Evolutionary conservation across 37 sponge, comb jelly and placozoan genomes (phyloP).

Genomic region (Cladorhizidae sp.): DNA sequence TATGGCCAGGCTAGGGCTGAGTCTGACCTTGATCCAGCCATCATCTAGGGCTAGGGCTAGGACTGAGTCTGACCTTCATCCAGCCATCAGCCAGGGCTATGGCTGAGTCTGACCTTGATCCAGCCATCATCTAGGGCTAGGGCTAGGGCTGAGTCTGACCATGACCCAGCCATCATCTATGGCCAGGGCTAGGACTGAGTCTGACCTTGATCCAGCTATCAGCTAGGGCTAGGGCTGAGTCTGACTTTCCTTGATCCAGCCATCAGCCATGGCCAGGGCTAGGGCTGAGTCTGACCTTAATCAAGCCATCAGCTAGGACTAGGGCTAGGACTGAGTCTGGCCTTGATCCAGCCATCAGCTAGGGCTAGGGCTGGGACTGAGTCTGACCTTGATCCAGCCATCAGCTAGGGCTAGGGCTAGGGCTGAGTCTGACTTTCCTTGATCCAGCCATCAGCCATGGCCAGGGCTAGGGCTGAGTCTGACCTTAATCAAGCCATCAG

Average conservation of each 20-base stretch:
- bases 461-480: not conserved
- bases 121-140: slow-evolving; percentile 82
- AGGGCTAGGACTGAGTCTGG: slow-evolving; percentile 6
- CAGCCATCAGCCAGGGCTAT: slow-evolving; percentile 83
- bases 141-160: slow-evolving; percentile 50
- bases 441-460: slow-evolving; percentile 86
- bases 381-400: slow-evolving; percentile 83
- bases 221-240: slow-evolving; percentile 45
- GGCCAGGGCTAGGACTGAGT: not conserved
- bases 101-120: slow-evolving; percentile 70
- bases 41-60: slow-evolving; percentile 78
- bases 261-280: slow-evolving; percentile 78
- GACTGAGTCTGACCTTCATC: slow-evolving; percentile 70
- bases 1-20: slow-evolving; percentile 26
- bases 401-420: slow-evolving; percentile 80
- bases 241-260: slow-evolving; percentile 86
- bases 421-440: slow-evolving; percentile 61
- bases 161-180: slow-evolving; percentile 88
- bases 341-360: slow-evolving; percentile 91
- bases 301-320: slow-evolving; percentile 89
- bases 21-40: slow-evolving; percentile 83
- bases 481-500: slow-evolving; percentile 90
- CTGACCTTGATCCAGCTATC: slow-evolving; percentile 88
- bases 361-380: no score
- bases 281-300: slow-evolving; percentile 66